phyloP scores from a whole-genome alignment of 1,140 invertebrate species.

The Atta colombica region DNA sequence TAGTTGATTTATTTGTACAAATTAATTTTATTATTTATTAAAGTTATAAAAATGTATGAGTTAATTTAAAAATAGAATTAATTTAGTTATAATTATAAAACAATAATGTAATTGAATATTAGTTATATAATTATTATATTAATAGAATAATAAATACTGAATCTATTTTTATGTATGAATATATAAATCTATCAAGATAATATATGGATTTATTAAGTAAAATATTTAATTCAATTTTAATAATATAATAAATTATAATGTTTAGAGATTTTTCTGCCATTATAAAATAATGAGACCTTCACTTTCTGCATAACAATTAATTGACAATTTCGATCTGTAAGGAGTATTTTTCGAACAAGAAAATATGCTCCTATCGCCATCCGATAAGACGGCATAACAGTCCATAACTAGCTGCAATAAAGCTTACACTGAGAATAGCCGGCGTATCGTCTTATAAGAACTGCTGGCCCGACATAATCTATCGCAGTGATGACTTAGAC shows the following conservation, averaged over 20 bases:
- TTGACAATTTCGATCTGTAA: not conserved
- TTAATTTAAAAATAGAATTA: slow-evolving; percentile 12
- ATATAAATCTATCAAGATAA: not conserved
- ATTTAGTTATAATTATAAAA: not conserved
- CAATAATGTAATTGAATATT: not conserved
- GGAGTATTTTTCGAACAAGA: slow-evolving; percentile 51
- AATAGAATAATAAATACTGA: not conserved
- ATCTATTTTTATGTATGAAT: not conserved
- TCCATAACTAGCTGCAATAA: slow-evolving; percentile 80
- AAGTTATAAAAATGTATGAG: not conserved
- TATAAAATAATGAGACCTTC: not conserved
- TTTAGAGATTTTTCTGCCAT: not conserved
- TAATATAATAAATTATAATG: not conserved
- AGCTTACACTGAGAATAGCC: slow-evolving; percentile 73
- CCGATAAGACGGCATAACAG: slow-evolving; percentile 81
- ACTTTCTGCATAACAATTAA: not conserved
- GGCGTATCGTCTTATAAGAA: slow-evolving; percentile 77
- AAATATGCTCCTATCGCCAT: slow-evolving; percentile 66
- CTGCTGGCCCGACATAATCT: slow-evolving; percentile 65
- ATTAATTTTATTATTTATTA: not conserved
- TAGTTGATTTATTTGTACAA: not conserved
- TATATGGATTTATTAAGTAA: not conserved
- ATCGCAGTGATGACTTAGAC: slow-evolving; percentile 71
- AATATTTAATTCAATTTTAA: not conserved
- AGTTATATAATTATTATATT: not conserved